These are phyloP conservation scores for Drosophila ogumai DNA, from an alignment of 1,140 invertebrate genomes.

Conservation along the genomic window DNA sequence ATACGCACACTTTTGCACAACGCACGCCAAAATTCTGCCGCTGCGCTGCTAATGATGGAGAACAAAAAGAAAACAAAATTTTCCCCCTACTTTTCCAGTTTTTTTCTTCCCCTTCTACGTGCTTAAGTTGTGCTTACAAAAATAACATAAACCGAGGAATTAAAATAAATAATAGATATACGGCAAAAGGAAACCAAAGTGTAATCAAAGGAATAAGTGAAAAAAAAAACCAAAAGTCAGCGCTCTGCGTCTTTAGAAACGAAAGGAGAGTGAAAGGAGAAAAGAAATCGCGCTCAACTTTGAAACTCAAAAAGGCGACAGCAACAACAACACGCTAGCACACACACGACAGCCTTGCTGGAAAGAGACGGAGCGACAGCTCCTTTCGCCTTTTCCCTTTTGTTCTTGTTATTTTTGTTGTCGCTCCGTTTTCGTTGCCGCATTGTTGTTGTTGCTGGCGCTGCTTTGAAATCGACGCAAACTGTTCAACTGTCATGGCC, in stretches of 20 bases:
- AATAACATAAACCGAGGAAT: constrained; percentile 28
- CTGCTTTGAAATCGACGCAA: constrained; percentile 71
- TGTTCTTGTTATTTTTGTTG: constrained; percentile 57
- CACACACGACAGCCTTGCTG: constrained; percentile 25
- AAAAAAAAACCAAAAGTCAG: constrained; percentile 53
- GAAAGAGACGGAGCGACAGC: constrained; percentile 52
- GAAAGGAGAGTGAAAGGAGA: constrained; percentile 32
- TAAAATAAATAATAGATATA: constrained; percentile 42
- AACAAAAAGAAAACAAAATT: constrained; percentile 32
- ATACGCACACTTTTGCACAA: constrained; percentile 22
- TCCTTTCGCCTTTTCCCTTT: constrained; percentile 69
- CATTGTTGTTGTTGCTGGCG: constrained; percentile 52
- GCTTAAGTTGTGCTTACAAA: constrained; percentile 76
- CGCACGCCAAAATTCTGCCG: constrained; percentile 51
- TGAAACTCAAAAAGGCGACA: constrained; percentile 37
- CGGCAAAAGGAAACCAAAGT: constrained; percentile 52
- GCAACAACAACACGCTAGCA: constrained; percentile 48
- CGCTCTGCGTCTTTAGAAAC: constrained; percentile 39
- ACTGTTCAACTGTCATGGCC: constrained; percentile 85
- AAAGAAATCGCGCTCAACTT: constrained; percentile 59
- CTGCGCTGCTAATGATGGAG: constrained; percentile 49
- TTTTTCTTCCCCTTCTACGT: constrained; percentile 73
- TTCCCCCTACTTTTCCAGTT: constrained; percentile 72
- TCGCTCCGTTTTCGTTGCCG: constrained; percentile 47
- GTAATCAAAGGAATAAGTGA: constrained; percentile 56